Evolutionary conservation across 2,797 vertebrate genomes (phyloP), one percentile per base, ranked within the genome.

Genomic region (Channallabes apus): DNA sequence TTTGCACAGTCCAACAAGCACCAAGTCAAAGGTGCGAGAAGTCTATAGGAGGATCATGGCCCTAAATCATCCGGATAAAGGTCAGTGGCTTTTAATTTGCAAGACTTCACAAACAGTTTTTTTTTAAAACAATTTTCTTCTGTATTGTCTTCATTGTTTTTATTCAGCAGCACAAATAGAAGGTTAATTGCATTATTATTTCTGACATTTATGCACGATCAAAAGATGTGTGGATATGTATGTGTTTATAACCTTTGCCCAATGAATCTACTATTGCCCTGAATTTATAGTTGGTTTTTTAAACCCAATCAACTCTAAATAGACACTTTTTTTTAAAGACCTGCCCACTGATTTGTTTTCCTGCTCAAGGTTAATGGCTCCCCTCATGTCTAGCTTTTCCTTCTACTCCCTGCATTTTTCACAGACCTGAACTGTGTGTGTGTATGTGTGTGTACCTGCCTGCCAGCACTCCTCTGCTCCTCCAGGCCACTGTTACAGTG

Each of bases 1-100:
- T 90, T 85, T 94, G 85, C 92, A 73, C 93, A 98, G 97, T 90
- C 96, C 97, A 62, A 95, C 94, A 90, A 95, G 93, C 92, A 91
- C 90, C 82, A 98, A 96, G 90, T 80, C 90, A 86, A 98, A 97
- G 92, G 95, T 98, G 87, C 95, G 94, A 86, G 94, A 95, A 64
- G 96, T 97, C 6, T 96, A 98, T 87, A 94, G 96, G 86, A 96
- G 93, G 92, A 96, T 97, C 86, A 97, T 98, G 97, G 95, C 97
- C 93, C 94, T 97, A 90, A 99, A 99, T 94, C 97, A 99, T 88
- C 97, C 97, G 88, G 98, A 99, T 94, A 98, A 97, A 97, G 98
- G 98, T 97, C 89, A 90, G 86, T 81, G 27, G 29, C 35, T 61
- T 59, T 83, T 9, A 51, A 35, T 81, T 61, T 59, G 11, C 59